phyloP scores from a whole-genome alignment of 2,888 invertebrate genomes.

The Atethmia centrago region DNA sequence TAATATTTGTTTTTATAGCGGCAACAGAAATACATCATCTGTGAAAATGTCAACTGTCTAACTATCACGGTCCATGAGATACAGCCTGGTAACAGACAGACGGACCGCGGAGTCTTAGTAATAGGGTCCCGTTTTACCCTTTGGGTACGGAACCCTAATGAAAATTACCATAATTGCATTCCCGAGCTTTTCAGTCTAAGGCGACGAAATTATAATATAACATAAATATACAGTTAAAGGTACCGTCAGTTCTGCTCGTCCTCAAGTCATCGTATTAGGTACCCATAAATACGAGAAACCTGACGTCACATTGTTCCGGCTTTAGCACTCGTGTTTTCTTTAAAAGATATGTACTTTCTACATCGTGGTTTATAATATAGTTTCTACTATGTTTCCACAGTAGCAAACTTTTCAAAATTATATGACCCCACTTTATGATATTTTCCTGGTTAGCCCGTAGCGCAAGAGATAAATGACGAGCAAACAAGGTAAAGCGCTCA shows the following conservation, averaged over 20 bases:
- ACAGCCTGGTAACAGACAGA: too few species aligned
- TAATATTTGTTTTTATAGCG: too few species aligned
- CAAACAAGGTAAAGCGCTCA: conserved; percentile 27
- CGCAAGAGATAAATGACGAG: conserved; percentile 32
- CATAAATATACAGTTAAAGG: background rate
- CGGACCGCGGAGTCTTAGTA: too few species aligned
- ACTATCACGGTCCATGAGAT: too few species aligned
- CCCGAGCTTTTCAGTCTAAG: too few species aligned
- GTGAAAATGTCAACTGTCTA: too few species aligned
- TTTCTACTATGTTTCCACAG: conserved; percentile 31
- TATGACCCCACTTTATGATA: conserved; percentile 19
- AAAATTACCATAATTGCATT: too few species aligned
- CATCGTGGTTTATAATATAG: conserved; percentile 32
- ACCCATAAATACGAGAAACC: conserved; percentile 11
- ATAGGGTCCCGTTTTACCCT: too few species aligned
- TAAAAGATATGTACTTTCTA: conserved; percentile 39
- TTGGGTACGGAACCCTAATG: too few species aligned
- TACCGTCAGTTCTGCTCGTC: background rate
- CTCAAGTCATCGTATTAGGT: background rate
- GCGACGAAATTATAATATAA: too few species aligned
- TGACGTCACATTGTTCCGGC: conserved; percentile 19
- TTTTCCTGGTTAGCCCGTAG: conserved; percentile 16
- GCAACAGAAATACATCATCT: too few species aligned
- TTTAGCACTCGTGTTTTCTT: conserved; percentile 25
- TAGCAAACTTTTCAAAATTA: conserved; percentile 27